Conservation (phyloP, 2,888 invertebrate species). For the Hydrotaea cyrtoneurina region DNA sequence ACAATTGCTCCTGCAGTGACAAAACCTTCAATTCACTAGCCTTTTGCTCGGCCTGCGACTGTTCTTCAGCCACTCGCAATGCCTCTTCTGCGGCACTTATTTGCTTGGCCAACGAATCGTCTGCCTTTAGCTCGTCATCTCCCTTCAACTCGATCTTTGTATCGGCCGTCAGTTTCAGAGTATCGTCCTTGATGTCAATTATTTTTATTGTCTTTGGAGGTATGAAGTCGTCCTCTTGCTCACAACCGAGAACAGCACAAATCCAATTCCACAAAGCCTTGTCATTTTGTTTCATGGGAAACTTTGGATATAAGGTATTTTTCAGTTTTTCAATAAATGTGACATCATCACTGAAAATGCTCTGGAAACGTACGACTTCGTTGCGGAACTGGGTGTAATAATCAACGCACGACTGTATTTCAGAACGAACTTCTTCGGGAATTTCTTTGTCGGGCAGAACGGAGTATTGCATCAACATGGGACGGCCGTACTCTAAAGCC, state of each 20-base stretch:
- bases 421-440: conserved; percentile 90
- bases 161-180: conserved; percentile 61
- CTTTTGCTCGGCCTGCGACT: conserved; percentile 74
- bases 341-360: conserved; percentile 82
- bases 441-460: conserved; percentile 91
- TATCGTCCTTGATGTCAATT: conserved; percentile 74
- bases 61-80: conserved; percentile 73
- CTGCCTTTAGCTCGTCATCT: conserved; percentile 71
- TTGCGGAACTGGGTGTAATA: conserved; percentile 88
- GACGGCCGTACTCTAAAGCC: conserved; percentile 92
- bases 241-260: conserved; percentile 87
- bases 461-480: conserved; percentile 93
- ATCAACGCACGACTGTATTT: conserved; percentile 92
- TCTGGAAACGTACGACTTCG: conserved; percentile 85
- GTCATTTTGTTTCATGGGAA: conserved; percentile 90
- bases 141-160: conserved; percentile 63
- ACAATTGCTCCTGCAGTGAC: conserved; percentile 79
- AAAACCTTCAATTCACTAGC: conserved; percentile 77
- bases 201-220: conserved; percentile 79
- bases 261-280: conserved; percentile 90
- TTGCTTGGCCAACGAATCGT: conserved; percentile 66
- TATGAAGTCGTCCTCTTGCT: conserved; percentile 87
- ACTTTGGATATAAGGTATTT: conserved; percentile 89
- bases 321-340: conserved; percentile 93
- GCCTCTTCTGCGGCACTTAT: conserved; percentile 72